Evolutionary conservation across 2,888 invertebrate genomes (phyloP).

Genomic region (Pachymerium ferrugineum): DNA sequence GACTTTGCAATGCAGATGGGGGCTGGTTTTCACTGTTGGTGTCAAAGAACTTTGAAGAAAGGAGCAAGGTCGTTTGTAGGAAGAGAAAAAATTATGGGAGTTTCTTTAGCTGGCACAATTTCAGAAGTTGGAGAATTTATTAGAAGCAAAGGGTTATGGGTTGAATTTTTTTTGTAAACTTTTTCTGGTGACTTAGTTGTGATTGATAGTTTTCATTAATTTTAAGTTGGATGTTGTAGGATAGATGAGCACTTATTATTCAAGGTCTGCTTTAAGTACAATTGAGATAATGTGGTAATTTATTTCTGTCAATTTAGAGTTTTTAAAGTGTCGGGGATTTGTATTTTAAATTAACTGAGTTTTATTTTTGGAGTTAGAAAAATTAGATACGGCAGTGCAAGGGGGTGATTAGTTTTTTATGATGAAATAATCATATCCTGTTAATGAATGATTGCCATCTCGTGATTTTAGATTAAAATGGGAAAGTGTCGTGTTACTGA

Average conservation of each 20-base stretch:
- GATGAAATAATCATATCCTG: background rate
- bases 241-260: background rate
- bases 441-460: background rate
- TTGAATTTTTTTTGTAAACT: background rate
- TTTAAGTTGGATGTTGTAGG: background rate
- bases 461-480: constrained; percentile 4
- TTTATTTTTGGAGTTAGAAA: no score
- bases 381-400: no score
- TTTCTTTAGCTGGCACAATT: constrained; percentile 10
- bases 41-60: constrained; percentile 6
- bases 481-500: background rate
- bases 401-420: no score
- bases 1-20: constrained; percentile 16
- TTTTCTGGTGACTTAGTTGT: background rate
- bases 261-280: constrained; percentile 19
- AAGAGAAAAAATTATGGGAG: background rate
- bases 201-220: constrained; percentile 8
- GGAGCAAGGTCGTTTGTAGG: background rate
- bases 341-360: no score
- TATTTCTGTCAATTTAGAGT: background rate
- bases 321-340: no score
- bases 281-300: constrained; percentile 19
- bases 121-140: background rate
- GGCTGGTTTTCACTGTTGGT: background rate
- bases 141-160: background rate